A percentile compares a stretch with the other conserved stretches of the same genome.
phyloP scores from a whole-genome alignment of 1,140 invertebrate genomes.

The Panagrolaimus sp. region DNA sequence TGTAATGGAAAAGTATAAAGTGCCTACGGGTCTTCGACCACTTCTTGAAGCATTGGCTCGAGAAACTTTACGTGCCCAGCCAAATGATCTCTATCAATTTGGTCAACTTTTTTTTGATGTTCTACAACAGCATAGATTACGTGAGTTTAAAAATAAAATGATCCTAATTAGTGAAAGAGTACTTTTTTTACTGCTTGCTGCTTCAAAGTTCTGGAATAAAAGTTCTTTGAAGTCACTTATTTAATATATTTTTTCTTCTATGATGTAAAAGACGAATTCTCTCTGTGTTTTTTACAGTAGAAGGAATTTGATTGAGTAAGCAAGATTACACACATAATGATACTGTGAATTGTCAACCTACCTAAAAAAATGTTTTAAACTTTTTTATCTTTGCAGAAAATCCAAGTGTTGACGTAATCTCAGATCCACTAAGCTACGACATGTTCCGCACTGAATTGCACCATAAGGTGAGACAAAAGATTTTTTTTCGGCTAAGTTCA shows the following conservation, averaged over 20 bases:
- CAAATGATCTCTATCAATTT: conserved; percentile 34
- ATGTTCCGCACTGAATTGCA: conserved; percentile 36
- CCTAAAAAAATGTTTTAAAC: neutral
- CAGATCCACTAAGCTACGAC: conserved; percentile 30
- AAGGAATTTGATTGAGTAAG: no score
- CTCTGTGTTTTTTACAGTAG: no score
- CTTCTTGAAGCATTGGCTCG: conserved; percentile 42
- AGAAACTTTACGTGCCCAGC: conserved; percentile 38
- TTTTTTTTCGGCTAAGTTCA: neutral
- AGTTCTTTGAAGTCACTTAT: no score
- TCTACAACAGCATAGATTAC: conserved; percentile 22
- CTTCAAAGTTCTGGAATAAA: neutral
- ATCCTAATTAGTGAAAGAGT: neutral
- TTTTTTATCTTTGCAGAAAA: conserved; percentile 31
- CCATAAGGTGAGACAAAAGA: conserved; percentile 27
- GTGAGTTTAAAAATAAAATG: conserved; percentile 22
- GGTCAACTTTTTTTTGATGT: conserved; percentile 36
- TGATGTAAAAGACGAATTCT: no score
- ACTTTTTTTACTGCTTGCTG: neutral
- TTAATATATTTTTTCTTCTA: no score
- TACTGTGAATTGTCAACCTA: neutral
- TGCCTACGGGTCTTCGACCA: conserved; percentile 35
- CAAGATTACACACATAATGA: no score
- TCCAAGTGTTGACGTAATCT: conserved; percentile 25
- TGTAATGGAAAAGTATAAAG: conserved; percentile 31